A percentile compares a stretch with the other conserved stretches of the same genome.
These are phyloP conservation scores for Symphodus melops DNA, from an alignment of 2,113 vertebrate genomes.

Conservation along the genomic window DNA sequence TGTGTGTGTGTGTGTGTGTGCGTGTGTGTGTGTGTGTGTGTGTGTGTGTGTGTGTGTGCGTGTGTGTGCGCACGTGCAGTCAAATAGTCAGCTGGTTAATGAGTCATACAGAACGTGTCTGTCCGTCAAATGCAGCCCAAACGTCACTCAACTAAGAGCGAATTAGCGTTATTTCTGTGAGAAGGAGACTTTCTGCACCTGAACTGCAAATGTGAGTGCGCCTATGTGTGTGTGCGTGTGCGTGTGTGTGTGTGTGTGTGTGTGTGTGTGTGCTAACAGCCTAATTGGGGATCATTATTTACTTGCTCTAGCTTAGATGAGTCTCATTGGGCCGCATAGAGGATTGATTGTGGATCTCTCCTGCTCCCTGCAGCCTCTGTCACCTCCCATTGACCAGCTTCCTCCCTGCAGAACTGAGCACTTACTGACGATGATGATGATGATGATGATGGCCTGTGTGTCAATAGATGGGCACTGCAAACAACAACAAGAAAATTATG, in stretches of 20 bases:
- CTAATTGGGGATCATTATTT: constrained; percentile 75
- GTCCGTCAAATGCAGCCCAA: constrained; percentile 64
- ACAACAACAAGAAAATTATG: constrained; percentile 22
- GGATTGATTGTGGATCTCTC: constrained; percentile 71
- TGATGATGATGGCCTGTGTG: constrained; percentile 54
- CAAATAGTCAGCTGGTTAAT: constrained; percentile 71
- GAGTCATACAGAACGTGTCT: constrained; percentile 52
- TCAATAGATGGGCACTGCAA: constrained; percentile 45
- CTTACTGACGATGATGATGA: constrained; percentile 69
- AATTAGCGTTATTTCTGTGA: constrained; percentile 56
- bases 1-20: constrained; percentile 25
- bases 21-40: constrained; percentile 34
- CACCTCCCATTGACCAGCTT: constrained; percentile 70
- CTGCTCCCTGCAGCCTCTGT: constrained; percentile 57
- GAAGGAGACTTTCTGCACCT: constrained; percentile 34
- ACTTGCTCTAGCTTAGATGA: constrained; percentile 64
- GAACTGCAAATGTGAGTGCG: not conserved
- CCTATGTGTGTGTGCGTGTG: constrained; percentile 13
- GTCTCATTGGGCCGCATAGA: constrained; percentile 64
- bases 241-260: constrained; percentile 7
- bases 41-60: constrained; percentile 15
- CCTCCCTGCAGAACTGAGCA: constrained; percentile 45
- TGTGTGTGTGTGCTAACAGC: constrained; percentile 35
- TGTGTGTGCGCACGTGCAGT: constrained; percentile 27
- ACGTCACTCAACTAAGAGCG: constrained; percentile 50